Evolutionary conservation across 2,888 invertebrate genomes (phyloP).

Genomic region (Himalopsyche kuldschensis): DNA sequence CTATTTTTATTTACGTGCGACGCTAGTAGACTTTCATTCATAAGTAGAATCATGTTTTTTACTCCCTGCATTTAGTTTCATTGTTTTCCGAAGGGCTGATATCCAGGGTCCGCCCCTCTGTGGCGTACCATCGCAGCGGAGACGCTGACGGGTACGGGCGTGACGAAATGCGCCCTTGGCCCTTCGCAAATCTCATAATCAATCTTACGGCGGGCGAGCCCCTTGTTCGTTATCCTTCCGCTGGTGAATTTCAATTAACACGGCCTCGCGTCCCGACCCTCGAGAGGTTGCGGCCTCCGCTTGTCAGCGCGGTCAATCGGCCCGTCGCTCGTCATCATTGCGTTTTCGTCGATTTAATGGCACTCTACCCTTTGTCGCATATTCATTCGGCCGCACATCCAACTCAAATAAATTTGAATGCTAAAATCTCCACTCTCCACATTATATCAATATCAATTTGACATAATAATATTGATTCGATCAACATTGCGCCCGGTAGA

Average conservation of each 20-base stretch:
- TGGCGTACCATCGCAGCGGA: not conserved
- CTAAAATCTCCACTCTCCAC: not conserved
- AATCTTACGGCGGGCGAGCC: conserved; percentile 21
- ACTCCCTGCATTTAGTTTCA: too few relatives aligned
- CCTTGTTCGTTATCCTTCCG: conserved; percentile 56
- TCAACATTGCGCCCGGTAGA: too few relatives aligned
- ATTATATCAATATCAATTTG: not conserved
- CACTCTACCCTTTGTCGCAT: not conserved
- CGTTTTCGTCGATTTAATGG: not conserved
- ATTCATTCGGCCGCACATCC: not conserved
- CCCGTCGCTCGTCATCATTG: not conserved
- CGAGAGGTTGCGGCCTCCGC: conserved; percentile 10
- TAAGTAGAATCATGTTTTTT: too few relatives aligned
- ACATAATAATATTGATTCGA: not conserved
- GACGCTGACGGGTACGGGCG: not conserved
- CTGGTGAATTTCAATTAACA: conserved; percentile 61
- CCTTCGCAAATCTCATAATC: conserved; percentile 35
- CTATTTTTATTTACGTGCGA: too few relatives aligned
- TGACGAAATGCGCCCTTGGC: conserved; percentile 14
- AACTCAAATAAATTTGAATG: too few relatives aligned
- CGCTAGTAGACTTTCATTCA: too few relatives aligned
- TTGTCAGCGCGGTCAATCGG: not conserved
- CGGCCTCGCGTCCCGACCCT: conserved; percentile 42
- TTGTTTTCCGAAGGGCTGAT: not conserved
- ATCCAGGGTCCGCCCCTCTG: not conserved